phyloP scores from a whole-genome alignment of 1,140 invertebrate genomes.

The Parasteatoda tepidariorum region DNA sequence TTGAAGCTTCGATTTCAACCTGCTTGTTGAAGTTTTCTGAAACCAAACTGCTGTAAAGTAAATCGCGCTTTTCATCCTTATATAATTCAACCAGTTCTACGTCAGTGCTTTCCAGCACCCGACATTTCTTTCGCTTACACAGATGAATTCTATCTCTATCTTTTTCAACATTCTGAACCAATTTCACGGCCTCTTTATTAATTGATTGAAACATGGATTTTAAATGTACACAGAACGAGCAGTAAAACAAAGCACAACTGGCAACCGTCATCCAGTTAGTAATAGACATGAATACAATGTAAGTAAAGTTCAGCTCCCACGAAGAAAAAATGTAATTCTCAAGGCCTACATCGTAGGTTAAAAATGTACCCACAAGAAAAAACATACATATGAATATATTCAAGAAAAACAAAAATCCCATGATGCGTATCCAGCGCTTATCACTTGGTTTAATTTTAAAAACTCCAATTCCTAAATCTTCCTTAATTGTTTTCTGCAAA shows the following conservation, averaged over 20 bases:
- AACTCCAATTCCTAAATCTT: background rate
- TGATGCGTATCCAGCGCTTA: background rate
- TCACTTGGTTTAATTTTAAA: background rate
- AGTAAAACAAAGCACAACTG: constrained; percentile 37
- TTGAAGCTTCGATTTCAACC: background rate
- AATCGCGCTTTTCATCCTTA: background rate
- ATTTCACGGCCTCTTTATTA: background rate
- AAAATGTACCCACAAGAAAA: background rate
- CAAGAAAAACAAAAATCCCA: background rate
- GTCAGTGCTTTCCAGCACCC: background rate
- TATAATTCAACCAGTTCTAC: background rate
- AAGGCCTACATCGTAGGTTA: background rate
- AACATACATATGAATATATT: background rate
- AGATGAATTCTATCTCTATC: background rate
- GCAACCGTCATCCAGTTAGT: constrained; percentile 10
- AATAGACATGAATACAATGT: background rate
- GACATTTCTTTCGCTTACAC: background rate
- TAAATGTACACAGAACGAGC: constrained; percentile 26
- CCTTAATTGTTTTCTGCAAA: background rate
- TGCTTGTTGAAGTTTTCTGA: background rate
- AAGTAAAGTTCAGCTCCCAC: background rate
- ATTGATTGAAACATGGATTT: constrained; percentile 30
- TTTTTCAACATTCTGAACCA: background rate
- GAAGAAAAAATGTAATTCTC: background rate
- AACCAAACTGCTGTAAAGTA: background rate